Evolutionary conservation across 2,113 vertebrate species (phyloP).

Genomic region (Nycticebus coucang): DNA sequence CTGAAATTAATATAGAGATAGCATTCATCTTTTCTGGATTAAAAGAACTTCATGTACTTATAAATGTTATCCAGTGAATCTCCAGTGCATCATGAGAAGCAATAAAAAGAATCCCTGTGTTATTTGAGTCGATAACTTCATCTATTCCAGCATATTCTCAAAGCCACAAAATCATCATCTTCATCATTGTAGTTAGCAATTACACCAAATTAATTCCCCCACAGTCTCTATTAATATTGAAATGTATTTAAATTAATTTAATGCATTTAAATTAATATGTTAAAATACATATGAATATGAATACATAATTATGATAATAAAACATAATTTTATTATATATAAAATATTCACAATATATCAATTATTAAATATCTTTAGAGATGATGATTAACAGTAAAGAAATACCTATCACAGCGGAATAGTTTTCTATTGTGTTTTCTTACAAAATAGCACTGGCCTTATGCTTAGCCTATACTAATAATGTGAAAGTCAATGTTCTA

Average conservation of each 20-base stretch:
- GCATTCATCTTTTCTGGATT: constrained; percentile 13
- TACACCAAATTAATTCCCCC: background rate
- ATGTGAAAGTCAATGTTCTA: background rate
- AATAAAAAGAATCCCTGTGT: constrained; percentile 22
- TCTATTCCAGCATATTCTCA: background rate
- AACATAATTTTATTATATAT: constrained; percentile 8
- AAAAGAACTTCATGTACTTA: constrained; percentile 11
- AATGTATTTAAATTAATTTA: background rate
- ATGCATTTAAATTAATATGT: background rate
- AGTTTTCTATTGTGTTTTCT: background rate
- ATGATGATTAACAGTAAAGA: background rate
- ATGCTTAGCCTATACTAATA: constrained; percentile 10
- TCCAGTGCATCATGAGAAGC: background rate
- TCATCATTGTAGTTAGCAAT: background rate
- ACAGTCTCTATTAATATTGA: background rate
- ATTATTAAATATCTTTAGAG: constrained; percentile 36
- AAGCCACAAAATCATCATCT: constrained; percentile 38
- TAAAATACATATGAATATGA: constrained; percentile 46
- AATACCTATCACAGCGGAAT: background rate
- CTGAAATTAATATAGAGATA: background rate
- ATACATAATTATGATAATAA: background rate
- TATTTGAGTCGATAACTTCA: background rate
- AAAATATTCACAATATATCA: constrained; percentile 2
- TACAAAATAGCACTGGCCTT: background rate
- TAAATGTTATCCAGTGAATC: background rate